These are phyloP conservation scores for Myopa testacea DNA, from an alignment of 2,888 invertebrate species.

Conservation along the genomic window DNA sequence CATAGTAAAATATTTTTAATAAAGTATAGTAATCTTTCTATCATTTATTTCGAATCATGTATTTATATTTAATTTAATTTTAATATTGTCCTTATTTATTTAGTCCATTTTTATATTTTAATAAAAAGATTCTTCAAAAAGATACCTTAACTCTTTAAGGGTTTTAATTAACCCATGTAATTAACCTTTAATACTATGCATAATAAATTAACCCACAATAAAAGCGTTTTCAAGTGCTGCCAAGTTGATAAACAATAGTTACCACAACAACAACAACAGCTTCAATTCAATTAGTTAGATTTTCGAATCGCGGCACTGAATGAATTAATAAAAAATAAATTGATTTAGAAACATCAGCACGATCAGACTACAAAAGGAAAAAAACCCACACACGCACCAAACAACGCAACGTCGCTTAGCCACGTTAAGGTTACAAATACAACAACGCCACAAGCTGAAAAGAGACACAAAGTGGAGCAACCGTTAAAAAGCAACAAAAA, in stretches of 20 bases:
- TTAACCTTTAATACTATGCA: too few species aligned
- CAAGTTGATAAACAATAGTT: background rate
- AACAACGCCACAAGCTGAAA: background rate
- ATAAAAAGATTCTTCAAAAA: too few species aligned
- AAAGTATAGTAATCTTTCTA: too few species aligned
- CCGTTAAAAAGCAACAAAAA: background rate
- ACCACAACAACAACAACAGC: background rate
- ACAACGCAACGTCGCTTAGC: background rate
- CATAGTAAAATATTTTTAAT: too few species aligned
- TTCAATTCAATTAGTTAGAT: conserved; percentile 22
- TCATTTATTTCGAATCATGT: too few species aligned
- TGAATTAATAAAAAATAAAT: conserved; percentile 27
- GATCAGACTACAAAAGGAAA: conserved; percentile 1
- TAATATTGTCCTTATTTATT: too few species aligned
- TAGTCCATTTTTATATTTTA: too few species aligned
- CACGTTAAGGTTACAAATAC: conserved; percentile 17
- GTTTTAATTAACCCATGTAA: too few species aligned
- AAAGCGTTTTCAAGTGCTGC: too few species aligned
- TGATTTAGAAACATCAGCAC: conserved; percentile 14
- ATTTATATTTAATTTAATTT: too few species aligned
- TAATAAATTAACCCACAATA: too few species aligned
- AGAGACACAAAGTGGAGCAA: background rate
- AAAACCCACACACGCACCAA: background rate
- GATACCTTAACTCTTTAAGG: too few species aligned
- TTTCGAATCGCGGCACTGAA: background rate